Evolutionary conservation across 2,113 vertebrate species (phyloP).

Genomic region (Antechinus stuartii): DNA sequence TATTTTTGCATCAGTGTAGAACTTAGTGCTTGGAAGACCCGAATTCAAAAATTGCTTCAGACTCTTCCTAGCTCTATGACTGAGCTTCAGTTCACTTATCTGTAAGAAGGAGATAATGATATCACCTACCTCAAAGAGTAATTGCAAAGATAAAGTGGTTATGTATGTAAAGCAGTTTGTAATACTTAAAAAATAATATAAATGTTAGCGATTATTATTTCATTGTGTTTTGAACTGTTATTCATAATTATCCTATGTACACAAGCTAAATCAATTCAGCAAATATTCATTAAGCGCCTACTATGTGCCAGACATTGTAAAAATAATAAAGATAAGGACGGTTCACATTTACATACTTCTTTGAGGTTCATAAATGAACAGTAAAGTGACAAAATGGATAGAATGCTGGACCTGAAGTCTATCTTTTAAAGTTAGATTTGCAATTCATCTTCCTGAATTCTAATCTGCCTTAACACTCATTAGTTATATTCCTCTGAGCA

Average conservation of each 20-base stretch:
- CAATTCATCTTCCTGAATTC: not conserved
- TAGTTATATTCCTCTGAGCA: not conserved
- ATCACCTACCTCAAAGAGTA: not conserved
- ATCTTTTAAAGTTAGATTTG: too few relatives aligned
- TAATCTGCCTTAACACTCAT: not conserved
- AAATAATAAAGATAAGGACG: not conserved
- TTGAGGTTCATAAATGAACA: not conserved
- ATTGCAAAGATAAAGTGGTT: not conserved
- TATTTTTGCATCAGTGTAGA: not conserved
- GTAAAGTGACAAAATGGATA: not conserved
- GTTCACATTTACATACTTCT: not conserved
- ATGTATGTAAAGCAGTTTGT: not conserved
- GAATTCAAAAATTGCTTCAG: not conserved
- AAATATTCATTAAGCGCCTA: not conserved
- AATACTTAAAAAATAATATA: not conserved
- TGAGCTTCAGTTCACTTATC: not conserved
- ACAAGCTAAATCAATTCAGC: not conserved
- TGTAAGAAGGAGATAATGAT: not conserved
- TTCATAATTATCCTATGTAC: slow-evolving; percentile 12
- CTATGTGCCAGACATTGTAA: not conserved
- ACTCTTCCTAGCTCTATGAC: not conserved
- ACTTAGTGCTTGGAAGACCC: not conserved
- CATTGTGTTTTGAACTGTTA: not conserved
- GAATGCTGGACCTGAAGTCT: not conserved
- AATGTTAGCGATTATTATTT: not conserved